Evolutionary conservation across 2,113 vertebrate species (phyloP).

Genomic region (Cyanistes caeruleus): DNA sequence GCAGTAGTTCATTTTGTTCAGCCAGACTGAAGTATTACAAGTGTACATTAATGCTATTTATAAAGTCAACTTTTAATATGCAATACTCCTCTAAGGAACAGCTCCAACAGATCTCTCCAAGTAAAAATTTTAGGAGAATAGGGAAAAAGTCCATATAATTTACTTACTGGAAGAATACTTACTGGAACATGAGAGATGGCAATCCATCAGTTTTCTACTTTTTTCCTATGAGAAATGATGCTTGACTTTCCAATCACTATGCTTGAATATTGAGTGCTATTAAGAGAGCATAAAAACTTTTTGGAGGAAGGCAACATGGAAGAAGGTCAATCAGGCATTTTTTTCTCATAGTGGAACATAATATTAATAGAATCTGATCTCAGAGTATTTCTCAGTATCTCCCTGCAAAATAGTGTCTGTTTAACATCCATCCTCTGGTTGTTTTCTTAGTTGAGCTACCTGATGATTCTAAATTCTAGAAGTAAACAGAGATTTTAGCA

Average conservation of each 20-base stretch:
- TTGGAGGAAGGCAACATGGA: neutral
- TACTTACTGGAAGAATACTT: neutral
- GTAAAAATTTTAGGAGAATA: neutral
- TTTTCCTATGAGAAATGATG: neutral
- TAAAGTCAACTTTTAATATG: neutral
- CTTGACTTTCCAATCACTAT: neutral
- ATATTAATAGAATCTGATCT: neutral
- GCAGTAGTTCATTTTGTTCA: neutral
- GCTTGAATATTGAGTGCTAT: neutral
- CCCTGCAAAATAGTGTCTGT: neutral
- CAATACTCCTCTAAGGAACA: neutral
- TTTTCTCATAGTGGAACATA: neutral
- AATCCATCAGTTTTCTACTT: neutral
- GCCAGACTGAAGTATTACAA: neutral
- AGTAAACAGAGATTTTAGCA: neutral
- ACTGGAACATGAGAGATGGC: neutral
- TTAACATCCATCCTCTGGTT: neutral
- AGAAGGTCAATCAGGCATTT: neutral
- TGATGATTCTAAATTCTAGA: neutral
- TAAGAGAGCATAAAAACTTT: neutral
- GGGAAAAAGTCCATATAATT: neutral
- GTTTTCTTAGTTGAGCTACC: neutral
- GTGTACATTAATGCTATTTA: neutral
- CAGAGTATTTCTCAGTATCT: neutral
- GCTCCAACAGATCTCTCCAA: neutral